Conservation (phyloP, 2,113 vertebrate genomes). For the human (Homo sapiens) region DNA sequence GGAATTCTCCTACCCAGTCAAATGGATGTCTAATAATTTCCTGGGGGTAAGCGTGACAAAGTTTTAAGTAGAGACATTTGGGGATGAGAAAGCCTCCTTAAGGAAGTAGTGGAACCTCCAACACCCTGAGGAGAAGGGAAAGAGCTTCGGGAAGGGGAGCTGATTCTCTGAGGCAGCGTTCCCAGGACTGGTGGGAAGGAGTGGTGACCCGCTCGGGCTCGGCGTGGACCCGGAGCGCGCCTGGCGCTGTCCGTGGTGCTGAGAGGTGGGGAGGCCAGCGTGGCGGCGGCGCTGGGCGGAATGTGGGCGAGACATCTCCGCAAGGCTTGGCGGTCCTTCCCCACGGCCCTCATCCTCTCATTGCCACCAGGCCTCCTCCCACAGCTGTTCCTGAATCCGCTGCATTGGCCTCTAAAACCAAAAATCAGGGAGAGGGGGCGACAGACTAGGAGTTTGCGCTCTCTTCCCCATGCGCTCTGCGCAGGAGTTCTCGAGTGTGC, state of each 20-base stretch:
- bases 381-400: background rate
- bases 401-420: background rate
- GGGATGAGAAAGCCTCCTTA: background rate
- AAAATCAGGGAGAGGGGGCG: background rate
- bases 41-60: background rate
- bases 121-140: slow-evolving; percentile 67
- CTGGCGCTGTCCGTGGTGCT: slow-evolving; percentile 65
- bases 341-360: background rate
- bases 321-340: background rate
- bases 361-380: background rate
- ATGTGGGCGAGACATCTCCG: background rate
- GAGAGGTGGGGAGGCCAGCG: background rate
- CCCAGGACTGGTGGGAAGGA: background rate
- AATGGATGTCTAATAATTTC: background rate
- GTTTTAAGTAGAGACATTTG: too few species aligned
- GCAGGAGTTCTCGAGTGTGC: background rate
- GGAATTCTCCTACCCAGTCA: background rate
- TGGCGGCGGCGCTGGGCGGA: background rate
- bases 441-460: background rate
- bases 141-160: background rate
- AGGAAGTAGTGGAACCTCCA: slow-evolving; percentile 55
- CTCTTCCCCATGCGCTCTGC: background rate
- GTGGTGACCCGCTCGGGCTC: accelerated
- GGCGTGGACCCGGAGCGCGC: accelerated
- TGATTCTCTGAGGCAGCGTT: background rate